A percentile compares a stretch with the other conserved stretches of the same genome.
Evolutionary conservation across 2,888 invertebrate species (phyloP).

Genomic region (Mesorhabditis spiculigera): DNA sequence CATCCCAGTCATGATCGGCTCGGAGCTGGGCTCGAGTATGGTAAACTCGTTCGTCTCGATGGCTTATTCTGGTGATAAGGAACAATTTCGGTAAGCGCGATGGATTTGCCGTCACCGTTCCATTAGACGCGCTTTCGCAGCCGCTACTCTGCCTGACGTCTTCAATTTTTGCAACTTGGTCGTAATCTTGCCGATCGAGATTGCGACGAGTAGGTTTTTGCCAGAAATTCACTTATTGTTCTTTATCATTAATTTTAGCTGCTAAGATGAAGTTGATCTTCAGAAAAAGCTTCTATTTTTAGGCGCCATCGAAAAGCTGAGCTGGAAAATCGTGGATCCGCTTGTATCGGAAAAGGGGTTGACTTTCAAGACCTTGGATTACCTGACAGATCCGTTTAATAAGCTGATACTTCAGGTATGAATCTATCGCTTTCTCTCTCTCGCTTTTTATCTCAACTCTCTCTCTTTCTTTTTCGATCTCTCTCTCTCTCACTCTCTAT

Average conservation of each 20-base stretch:
- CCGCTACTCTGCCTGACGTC: conserved; percentile 66
- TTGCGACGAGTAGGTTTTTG: conserved; percentile 56
- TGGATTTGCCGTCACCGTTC: neutral
- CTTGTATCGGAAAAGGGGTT: conserved; percentile 38
- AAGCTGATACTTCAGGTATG: conserved; percentile 43
- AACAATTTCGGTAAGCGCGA: conserved; percentile 15
- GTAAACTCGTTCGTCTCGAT: conserved; percentile 65
- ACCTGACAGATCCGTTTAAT: conserved; percentile 47
- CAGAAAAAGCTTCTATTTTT: conserved; percentile 5
- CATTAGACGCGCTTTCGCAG: conserved; percentile 62
- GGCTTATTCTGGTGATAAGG: conserved; percentile 59
- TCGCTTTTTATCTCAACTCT: no score
- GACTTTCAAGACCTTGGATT: conserved; percentile 43
- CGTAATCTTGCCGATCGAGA: conserved; percentile 64
- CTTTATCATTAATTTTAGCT: no score
- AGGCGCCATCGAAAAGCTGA: conserved; percentile 42
- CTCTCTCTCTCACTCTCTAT: no score
- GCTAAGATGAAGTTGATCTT: neutral
- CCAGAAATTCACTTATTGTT: no score
- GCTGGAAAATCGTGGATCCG: conserved; percentile 40
- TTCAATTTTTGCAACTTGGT: conserved; percentile 66
- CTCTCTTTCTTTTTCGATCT: neutral
- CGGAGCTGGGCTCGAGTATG: conserved; percentile 66
- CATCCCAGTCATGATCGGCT: conserved; percentile 66
- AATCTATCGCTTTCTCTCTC: neutral